Conservation (phyloP, 2,113 vertebrate genomes). For the Xyliphius kryptos region DNA sequence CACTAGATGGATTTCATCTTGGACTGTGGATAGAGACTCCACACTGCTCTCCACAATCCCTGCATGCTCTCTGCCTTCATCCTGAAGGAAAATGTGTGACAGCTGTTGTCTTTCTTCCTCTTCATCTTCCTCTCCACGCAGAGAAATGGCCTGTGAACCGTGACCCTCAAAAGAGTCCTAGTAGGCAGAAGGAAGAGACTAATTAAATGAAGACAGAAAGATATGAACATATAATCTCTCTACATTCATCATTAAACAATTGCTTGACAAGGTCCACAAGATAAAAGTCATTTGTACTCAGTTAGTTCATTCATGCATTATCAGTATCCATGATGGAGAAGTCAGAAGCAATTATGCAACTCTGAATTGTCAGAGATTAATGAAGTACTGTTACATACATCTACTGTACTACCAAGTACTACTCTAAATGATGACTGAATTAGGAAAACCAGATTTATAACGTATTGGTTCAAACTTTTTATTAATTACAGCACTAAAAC, state of each 20-base stretch:
- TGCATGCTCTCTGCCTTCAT: background rate
- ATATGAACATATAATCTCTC: slow-evolving; percentile 11
- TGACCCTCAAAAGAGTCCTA: slow-evolving; percentile 19
- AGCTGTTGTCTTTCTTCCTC: background rate
- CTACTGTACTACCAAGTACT: too few species aligned
- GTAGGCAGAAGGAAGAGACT: slow-evolving; percentile 3
- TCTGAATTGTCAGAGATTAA: too few species aligned
- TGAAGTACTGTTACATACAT: too few species aligned
- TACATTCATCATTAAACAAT: slow-evolving; percentile 11
- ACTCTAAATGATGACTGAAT: too few species aligned
- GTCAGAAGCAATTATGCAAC: too few species aligned
- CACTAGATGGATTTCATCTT: too few species aligned
- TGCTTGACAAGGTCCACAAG: background rate
- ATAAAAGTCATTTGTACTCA: background rate
- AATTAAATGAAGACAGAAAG: slow-evolving; percentile 9
- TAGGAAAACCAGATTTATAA: too few species aligned
- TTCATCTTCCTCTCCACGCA: background rate
- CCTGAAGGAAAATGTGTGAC: background rate
- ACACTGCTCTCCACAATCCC: too few species aligned
- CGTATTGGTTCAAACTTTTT: too few species aligned
- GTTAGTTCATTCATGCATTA: background rate
- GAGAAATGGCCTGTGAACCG: slow-evolving; percentile 14
- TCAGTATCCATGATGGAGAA: too few species aligned
- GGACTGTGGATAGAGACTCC: too few species aligned
- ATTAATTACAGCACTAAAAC: too few species aligned